These are phyloP conservation scores for Anoplolepis gracilipes DNA, from an alignment of 1,140 invertebrate genomes.

Conservation along the genomic window DNA sequence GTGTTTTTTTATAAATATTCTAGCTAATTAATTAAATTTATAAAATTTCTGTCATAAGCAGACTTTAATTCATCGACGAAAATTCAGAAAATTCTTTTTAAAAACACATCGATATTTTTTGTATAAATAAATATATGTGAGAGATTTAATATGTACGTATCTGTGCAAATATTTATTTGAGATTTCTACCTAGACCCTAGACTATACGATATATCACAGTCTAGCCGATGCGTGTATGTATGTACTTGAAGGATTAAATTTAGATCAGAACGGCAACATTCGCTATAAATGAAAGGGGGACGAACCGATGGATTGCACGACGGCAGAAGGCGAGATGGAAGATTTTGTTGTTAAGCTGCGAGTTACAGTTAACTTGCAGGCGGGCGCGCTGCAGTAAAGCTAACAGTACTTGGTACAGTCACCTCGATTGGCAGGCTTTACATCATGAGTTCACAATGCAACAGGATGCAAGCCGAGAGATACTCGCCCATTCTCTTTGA, in stretches of 20 bases:
- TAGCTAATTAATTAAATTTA: slow-evolving; percentile 27
- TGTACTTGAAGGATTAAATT: neutral
- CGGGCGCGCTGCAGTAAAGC: slow-evolving; percentile 55
- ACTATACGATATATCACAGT: neutral
- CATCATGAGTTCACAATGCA: slow-evolving; percentile 63
- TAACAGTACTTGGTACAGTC: slow-evolving; percentile 75
- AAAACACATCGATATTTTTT: neutral
- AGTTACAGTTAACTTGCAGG: slow-evolving; percentile 68
- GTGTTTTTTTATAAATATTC: neutral
- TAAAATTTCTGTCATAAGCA: neutral
- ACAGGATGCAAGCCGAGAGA: slow-evolving; percentile 57
- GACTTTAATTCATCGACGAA: neutral
- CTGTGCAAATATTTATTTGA: neutral
- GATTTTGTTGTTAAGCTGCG: slow-evolving; percentile 58
- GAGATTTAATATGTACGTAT: neutral
- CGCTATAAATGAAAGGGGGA: neutral
- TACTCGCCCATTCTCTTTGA: slow-evolving; percentile 33
- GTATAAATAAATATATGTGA: neutral
- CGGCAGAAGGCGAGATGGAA: slow-evolving; percentile 6
- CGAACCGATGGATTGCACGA: neutral
- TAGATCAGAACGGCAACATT: neutral
- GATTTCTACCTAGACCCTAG: neutral
- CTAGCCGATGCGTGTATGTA: too few relatives aligned
- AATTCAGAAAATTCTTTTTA: neutral
- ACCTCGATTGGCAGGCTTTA: slow-evolving; percentile 62